Base-by-base conservation (phyloP, 2,797 vertebrate species). In the Alcedo quadribrachys region DNA sequence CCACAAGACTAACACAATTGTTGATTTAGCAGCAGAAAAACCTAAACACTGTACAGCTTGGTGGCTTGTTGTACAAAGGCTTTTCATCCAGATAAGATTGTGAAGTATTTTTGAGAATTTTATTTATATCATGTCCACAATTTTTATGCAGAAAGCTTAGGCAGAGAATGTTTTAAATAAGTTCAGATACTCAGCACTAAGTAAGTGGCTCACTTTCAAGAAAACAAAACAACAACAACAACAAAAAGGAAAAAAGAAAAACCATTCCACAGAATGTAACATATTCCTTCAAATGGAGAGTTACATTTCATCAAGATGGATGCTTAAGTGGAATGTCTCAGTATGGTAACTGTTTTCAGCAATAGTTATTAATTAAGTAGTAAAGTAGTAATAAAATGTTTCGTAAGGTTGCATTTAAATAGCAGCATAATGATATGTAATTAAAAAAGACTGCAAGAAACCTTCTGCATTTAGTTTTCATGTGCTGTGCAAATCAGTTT, bases 351-450 rank as follows among this genome's bases (percentile, higher is more conserved):
- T 51, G 57, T 90, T 87, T 91, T 58, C 78, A 92, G 68, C 58
- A 82, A 82, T 53, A 92, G 75, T 21, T 85, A 68, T 65, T 95
- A 93, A 90, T 94, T 89, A 87, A 91, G 76, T 53, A 67, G 58
- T 62, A 92, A 95, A 93, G 66, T 78, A 83, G 84, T 94, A 94
- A 82, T 78, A 85, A 87, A 93, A 90, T 80, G 73, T 60, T 88
- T 83, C 78, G 89, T 74, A 74, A 65, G 81, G 75, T 89, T 81
- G 78, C 62, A 81, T 84, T 94, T 91, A 83, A 85, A 78, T 60
- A 93, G 67, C 45, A 62, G 51, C 48, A 11, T 77, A 89, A 93
- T 78, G n/a, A 73, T 69, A 80, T 8, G 12, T 69, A 91, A 95
- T 88, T 87, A 87, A 53, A 82, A 84, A 82, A 74, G 51, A 78